Evolutionary conservation across 2,888 invertebrate genomes (phyloP), one percentile per base, ranked within the genome.

Genomic region (Homarus gammarus): DNA sequence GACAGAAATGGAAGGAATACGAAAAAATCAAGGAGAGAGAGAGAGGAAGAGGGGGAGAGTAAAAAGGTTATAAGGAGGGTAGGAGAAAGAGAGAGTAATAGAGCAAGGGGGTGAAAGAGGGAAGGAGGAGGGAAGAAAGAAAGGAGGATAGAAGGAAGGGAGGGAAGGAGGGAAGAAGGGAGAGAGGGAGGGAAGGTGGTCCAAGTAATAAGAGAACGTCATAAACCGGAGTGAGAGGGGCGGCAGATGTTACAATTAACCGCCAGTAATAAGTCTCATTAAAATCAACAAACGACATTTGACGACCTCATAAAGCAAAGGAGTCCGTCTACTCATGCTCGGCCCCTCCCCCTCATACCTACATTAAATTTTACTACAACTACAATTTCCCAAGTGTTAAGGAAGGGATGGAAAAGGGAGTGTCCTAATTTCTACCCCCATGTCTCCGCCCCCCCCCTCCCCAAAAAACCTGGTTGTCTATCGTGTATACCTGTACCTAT

Each of bases 251-350:
- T 68, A 72, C 83, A 83, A 72, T 83, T 70, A 83, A 49, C 64
- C n/a, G 38, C n/a, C 49, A 22, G 83, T 72, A 83, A 83, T 70
- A 83, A 83, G 83, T 0, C 68, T 70, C 70, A 70, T 83, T 83
- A 83, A 83, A 49, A 83, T 83, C 68, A 83, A 70, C 68, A 83
- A 70, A 83, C 36, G 70, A 40, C 83, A 72, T 68, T 83, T 83
- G 40, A 33, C 68, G 83, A 70, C 38, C 49, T 68, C 83, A 83
- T 83, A 83, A 83, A 83, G 83, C 83, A 81, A 44, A 27, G 70
- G 40, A 36, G 68, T 82, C 44, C 44, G 83, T 83, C 83, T 70
- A 38, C 36, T 82, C 31, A 40, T 68, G 56, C 27, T 68, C 81
- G 22, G 61, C 27, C 27, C 8, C 40, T 56, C 64, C 12, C 38